A percentile compares a stretch with the other conserved stretches of the same genome.
These are phyloP conservation scores for Caenorhabditis doughertyi DNA, from an alignment of 2,888 invertebrate species.

Conservation along the genomic window DNA sequence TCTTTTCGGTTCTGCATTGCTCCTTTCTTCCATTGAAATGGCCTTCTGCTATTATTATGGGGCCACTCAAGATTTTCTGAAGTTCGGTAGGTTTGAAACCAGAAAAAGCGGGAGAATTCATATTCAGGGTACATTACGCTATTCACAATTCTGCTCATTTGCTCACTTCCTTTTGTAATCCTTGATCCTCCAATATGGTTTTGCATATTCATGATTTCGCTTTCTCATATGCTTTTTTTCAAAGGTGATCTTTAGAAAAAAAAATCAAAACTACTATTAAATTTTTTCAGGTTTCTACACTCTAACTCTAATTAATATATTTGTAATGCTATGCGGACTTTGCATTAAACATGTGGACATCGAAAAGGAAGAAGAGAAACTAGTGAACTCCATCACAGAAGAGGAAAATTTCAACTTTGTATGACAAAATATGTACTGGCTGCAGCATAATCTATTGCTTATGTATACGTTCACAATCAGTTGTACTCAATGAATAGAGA, in stretches of 20 bases:
- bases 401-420: neutral
- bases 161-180: conserved; percentile 11
- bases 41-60: neutral
- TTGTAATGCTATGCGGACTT: neutral
- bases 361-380: neutral
- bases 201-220: conserved; percentile 24
- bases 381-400: neutral
- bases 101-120: neutral
- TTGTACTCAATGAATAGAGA: too few relatives aligned
- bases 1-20: neutral
- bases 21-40: neutral
- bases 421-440: too few relatives aligned
- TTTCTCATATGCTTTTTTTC: conserved; percentile 16
- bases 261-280: neutral
- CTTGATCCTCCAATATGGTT: conserved; percentile 35
- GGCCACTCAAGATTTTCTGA: neutral
- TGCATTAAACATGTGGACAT: neutral
- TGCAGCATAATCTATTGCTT: too few relatives aligned
- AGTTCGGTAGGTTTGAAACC: too few relatives aligned
- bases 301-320: neutral
- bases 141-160: neutral
- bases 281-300: neutral
- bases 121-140: neutral
- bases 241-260: too few relatives aligned
- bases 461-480: too few relatives aligned